These are phyloP conservation scores for Scolanthus callimorphus DNA, from an alignment of 92 coral and sea anemone species.

Conservation along the genomic window DNA sequence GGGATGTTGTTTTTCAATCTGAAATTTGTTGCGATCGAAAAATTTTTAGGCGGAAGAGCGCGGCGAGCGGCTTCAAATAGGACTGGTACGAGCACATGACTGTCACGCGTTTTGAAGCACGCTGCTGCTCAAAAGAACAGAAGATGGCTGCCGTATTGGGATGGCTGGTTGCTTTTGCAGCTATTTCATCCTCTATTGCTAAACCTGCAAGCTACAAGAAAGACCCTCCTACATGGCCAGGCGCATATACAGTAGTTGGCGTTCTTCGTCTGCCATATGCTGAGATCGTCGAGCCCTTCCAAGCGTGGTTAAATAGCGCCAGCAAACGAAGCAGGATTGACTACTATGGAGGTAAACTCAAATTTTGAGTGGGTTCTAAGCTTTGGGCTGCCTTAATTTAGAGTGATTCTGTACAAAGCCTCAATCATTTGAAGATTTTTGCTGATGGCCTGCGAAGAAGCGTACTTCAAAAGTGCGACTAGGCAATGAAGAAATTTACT, in stretches of 20 bases:
- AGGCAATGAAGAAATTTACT: neutral
- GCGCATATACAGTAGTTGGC: conserved; percentile 66
- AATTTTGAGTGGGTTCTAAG: too few species aligned
- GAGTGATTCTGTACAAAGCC: too few species aligned
- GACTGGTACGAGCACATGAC: neutral
- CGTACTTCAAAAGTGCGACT: neutral
- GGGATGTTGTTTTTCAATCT: too few species aligned
- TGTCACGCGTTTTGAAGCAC: neutral
- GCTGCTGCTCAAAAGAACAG: neutral
- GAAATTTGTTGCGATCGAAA: too few species aligned
- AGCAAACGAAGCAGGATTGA: conserved; percentile 84
- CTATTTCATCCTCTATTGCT: conserved; percentile 9
- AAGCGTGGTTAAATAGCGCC: conserved; percentile 72
- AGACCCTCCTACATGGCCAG: conserved; percentile 67
- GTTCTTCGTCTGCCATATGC: conserved; percentile 86
- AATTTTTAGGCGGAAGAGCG: too few species aligned
- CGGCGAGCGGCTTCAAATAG: too few species aligned
- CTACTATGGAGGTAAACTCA: conserved; percentile 86
- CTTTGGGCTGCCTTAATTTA: too few species aligned
- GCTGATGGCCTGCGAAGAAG: too few species aligned
- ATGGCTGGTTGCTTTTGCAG: neutral
- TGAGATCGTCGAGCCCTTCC: conserved; percentile 84
- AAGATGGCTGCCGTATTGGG: neutral
- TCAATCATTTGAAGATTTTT: too few species aligned
- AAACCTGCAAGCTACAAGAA: conserved; percentile 1